Conservation (phyloP, 2,888 invertebrate genomes). For the Amblyjoppa fuscipennis region DNA sequence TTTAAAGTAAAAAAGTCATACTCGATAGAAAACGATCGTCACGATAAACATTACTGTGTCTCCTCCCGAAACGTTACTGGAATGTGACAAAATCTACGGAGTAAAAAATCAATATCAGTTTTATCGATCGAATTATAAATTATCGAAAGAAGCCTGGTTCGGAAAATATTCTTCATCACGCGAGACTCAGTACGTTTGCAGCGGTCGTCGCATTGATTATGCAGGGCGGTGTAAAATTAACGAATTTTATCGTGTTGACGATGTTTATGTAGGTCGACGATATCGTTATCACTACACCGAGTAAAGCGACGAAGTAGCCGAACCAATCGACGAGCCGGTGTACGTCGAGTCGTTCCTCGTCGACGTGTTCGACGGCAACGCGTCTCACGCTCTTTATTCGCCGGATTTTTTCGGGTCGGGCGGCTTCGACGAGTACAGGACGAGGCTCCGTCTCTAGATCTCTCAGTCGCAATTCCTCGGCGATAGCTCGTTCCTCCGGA, state of each 20-base stretch:
- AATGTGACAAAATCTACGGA: background rate
- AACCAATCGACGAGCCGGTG: constrained; percentile 85
- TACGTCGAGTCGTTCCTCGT: constrained; percentile 26
- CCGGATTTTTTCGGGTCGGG: constrained; percentile 59
- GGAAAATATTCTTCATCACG: constrained; percentile 21
- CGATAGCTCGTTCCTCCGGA: constrained; percentile 11
- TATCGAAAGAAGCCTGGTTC: background rate
- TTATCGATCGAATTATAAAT: background rate
- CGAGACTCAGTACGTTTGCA: constrained; percentile 44
- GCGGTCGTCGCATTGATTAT: constrained; percentile 87
- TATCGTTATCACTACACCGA: constrained; percentile 89
- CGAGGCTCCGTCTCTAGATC: constrained; percentile 22
- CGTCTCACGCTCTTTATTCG: constrained; percentile 40
- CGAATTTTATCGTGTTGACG: constrained; percentile 88
- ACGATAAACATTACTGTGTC: background rate
- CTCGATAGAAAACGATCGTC: background rate
- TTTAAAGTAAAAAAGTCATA: background rate
- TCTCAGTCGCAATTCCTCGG: constrained; percentile 36
- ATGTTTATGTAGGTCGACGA: constrained; percentile 91
- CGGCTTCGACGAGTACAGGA: constrained; percentile 75
- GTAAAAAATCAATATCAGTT: background rate
- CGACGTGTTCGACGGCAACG: background rate
- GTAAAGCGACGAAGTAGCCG: constrained; percentile 87
- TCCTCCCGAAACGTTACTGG: background rate
- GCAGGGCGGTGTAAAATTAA: constrained; percentile 91